These are phyloP conservation scores for Sebastes flavidus DNA, from an alignment of 2,797 vertebrate species.

Conservation along the genomic window DNA sequence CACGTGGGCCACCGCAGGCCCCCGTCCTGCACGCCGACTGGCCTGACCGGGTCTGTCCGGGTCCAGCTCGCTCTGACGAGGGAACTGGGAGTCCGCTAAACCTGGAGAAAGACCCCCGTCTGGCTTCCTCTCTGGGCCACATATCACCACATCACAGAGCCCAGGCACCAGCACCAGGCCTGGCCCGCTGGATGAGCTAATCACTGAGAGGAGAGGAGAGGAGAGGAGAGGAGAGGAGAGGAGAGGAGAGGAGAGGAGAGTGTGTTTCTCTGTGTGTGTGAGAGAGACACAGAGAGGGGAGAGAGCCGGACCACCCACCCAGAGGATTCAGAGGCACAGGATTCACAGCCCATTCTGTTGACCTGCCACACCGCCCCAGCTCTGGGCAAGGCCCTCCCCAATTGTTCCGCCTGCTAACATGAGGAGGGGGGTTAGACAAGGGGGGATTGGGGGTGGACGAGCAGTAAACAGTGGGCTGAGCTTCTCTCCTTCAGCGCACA, in stretches of 20 bases:
- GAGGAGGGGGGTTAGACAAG: conserved; percentile 60
- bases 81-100: conserved; percentile 41
- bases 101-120: conserved; percentile 52
- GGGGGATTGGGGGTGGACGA: conserved; percentile 67
- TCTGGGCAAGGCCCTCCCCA: conserved; percentile 83
- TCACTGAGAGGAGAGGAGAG: conserved; percentile 40
- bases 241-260: not conserved
- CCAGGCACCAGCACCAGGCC: conserved; percentile 55
- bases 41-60: conserved; percentile 32
- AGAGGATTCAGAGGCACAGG: conserved; percentile 85
- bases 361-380: conserved; percentile 83
- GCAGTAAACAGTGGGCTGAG: conserved; percentile 81
- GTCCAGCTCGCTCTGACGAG: conserved; percentile 28
- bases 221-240: not conserved
- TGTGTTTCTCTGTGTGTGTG: conserved; percentile 47
- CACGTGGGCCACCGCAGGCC: conserved; percentile 62
- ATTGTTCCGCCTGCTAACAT: conserved; percentile 84
- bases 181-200: conserved; percentile 78
- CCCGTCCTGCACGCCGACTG: conserved; percentile 21
- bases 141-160: conserved; percentile 72
- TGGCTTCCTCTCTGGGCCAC: conserved; percentile 66
- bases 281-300: conserved; percentile 64
- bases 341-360: conserved; percentile 87
- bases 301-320: conserved; percentile 84
- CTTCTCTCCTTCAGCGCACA: conserved; percentile 81